Evolutionary conservation across 2,888 invertebrate species (phyloP), one percentile per base, ranked within the genome.

Genomic region (Nowickia ferox): DNA sequence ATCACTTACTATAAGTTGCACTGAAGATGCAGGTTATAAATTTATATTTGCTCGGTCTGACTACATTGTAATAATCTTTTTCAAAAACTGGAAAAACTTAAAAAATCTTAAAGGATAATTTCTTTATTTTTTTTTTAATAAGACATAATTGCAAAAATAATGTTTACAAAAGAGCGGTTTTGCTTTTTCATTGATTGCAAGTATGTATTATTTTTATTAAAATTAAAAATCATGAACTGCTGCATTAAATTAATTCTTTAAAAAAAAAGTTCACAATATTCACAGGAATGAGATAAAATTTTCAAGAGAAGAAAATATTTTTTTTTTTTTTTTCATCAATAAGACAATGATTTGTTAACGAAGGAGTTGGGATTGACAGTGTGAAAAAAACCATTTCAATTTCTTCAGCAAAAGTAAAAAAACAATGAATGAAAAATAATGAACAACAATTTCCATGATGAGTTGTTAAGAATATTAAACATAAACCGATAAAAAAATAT

Each of bases 181-280:
- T 9, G 9, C 11, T 10, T 11, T 11, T n/a, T 9, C 30, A 38
- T 11, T 30, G 1, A 40, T 51, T 51, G 10, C 2, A 68, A 8
- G 51, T 38, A 46, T 17, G 17, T 68, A 65, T 65, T 68, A 19
- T 69, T 69, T 69, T 15, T 9, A 40, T 53, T 1, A 9, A 69
- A 69, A 69, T 19, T 15, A 22, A 40, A 42, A 44, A 55, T 22
- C 9, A 22, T 57, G 22, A 57, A 42, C 71, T 3, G 3, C 2
- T 55, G 5, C 42, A 44, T 71, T 44, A 10, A 30, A 57, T 57
- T 44, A 42, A 57, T 57, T 53, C 30, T 5, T n/a, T 57, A 22
- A 46, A 59, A 59, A 38, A 59, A 38, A 38, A 13, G 8, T 44
- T 40, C 9, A 13, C 15, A 15, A 44, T 17, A 42, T 61, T 55